These are phyloP conservation scores for Delphinus delphis DNA, from an alignment of 2,113 vertebrate genomes.

Conservation along the genomic window DNA sequence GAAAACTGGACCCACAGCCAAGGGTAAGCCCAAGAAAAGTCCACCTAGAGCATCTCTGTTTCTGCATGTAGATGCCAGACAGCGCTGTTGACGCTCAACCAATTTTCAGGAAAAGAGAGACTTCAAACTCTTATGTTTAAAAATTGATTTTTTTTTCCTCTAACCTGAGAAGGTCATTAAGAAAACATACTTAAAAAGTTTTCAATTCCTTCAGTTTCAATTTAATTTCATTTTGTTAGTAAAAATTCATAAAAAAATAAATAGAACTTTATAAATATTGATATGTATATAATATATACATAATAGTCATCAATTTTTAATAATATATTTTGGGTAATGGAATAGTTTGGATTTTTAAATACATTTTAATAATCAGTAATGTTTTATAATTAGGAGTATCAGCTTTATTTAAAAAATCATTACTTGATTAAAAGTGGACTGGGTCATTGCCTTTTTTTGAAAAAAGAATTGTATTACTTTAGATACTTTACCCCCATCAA, in stretches of 20 bases:
- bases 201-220: background rate
- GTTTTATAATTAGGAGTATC: background rate
- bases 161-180: background rate
- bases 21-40: background rate
- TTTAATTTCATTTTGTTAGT: background rate
- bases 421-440: background rate
- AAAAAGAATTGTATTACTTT: background rate
- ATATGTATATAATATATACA: background rate
- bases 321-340: background rate
- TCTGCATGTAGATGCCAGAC: background rate
- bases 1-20: background rate
- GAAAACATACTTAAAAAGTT: background rate
- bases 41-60: background rate
- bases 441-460: background rate
- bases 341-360: background rate
- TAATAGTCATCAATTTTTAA: background rate
- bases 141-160: background rate
- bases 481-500: background rate
- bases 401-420: background rate
- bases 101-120: background rate
- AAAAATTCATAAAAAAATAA: background rate
- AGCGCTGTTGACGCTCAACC: background rate
- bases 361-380: background rate
- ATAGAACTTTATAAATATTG: background rate
- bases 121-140: background rate